A percentile compares a stretch with the other conserved stretches of the same genome.
Evolutionary conservation across 2,113 vertebrate species (phyloP).

Genomic region (Gnathonemus echidnorhynchus): DNA sequence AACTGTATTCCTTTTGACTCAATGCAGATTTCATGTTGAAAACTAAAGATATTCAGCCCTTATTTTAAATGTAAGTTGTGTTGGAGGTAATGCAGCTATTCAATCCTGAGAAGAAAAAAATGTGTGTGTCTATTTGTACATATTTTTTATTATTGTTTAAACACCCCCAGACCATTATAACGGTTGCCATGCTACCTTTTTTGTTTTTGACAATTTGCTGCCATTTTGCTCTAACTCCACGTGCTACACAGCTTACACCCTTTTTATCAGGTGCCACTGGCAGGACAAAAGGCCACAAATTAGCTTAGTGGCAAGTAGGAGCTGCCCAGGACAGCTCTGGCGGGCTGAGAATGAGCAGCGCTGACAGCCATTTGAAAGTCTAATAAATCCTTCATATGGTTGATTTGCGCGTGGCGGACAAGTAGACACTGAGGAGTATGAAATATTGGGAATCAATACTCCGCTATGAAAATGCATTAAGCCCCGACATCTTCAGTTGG

Average conservation of each 20-base stretch:
- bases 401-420: constrained; percentile 72
- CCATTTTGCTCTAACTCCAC: constrained; percentile 13
- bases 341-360: constrained; percentile 86
- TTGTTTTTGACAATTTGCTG: neutral
- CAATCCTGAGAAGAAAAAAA: no score
- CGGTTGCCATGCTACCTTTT: neutral
- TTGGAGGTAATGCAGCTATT: neutral
- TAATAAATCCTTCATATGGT: constrained; percentile 92
- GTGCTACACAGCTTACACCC: constrained; percentile 39
- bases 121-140: neutral
- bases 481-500: constrained; percentile 71
- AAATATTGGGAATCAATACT: constrained; percentile 93
- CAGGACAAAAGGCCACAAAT: constrained; percentile 83
- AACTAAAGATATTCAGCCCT: neutral
- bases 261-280: constrained; percentile 69
- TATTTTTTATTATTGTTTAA: neutral
- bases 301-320: constrained; percentile 85
- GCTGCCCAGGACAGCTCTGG: constrained; percentile 79
- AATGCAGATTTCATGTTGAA: neutral
- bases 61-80: neutral
- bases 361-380: constrained; percentile 88
- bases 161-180: neutral
- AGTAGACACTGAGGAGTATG: constrained; percentile 76
- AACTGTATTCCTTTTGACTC: neutral
- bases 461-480: constrained; percentile 92